Percentiles rank a stretch among this genome's conserved stretches.
Evolutionary conservation across 35 echinoderm and acorn worm genomes (phyloP).

Genomic region (Amphiura filiformis): DNA sequence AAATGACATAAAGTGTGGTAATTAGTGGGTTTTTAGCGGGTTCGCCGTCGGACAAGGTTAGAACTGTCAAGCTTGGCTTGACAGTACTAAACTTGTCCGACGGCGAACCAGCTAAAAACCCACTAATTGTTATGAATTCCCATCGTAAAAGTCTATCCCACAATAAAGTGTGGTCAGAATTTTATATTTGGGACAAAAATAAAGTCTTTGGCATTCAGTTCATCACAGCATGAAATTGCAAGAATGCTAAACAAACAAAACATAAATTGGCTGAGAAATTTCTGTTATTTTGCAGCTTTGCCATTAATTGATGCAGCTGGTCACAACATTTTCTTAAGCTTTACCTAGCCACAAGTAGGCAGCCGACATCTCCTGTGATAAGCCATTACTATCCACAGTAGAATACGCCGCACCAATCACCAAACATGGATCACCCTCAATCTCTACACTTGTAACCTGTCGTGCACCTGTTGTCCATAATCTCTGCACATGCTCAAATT

Average conservation of each 20-base stretch:
- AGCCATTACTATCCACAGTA: neutral
- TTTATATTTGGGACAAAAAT: too few relatives aligned
- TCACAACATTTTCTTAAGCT: neutral
- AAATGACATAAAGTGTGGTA: too few relatives aligned
- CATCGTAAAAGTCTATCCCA: too few relatives aligned
- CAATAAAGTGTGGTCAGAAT: neutral
- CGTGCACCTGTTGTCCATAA: neutral
- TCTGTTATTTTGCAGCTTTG: too few relatives aligned
- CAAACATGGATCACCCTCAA: neutral
- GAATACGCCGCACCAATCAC: neutral
- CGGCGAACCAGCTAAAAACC: too few relatives aligned
- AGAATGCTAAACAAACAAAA: neutral
- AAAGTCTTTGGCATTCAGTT: too few relatives aligned
- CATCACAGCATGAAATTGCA: neutral
- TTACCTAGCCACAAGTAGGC: neutral
- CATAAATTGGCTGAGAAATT: neutral
- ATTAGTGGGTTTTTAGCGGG: too few relatives aligned
- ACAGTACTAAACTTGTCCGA: too few relatives aligned
- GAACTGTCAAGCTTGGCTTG: too few relatives aligned
- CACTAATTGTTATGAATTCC: too few relatives aligned
- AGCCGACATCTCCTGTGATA: neutral
- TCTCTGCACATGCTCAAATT: neutral
- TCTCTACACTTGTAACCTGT: neutral
- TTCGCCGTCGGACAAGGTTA: too few relatives aligned
- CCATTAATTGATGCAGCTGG: too few relatives aligned